Evolutionary conservation across 2,797 vertebrate genomes (phyloP), one percentile per base, ranked within the genome.

Genomic region (Paramormyrops hopkinsi): DNA sequence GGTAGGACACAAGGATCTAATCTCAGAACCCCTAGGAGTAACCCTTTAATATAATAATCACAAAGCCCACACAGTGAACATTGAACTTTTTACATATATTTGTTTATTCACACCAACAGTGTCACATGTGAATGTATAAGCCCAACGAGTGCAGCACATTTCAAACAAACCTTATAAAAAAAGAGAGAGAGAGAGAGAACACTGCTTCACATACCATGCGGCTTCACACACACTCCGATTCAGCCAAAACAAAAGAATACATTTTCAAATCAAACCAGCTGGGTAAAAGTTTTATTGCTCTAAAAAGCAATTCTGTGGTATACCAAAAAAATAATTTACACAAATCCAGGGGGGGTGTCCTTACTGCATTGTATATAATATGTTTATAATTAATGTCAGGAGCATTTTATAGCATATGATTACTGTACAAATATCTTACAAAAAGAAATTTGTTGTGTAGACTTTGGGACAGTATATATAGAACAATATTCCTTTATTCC

Each of bases 271-370:
- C 33, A 89, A 56, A 76, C 51, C 69, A 53, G 69, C 51, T 59
- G 25, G 48, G 48, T 62, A 54, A 41, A 41, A 9, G n/a, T 86
- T 69, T 73, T 53, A 82, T 86, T 86, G n/a, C 48, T 44, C 79
- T 84, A 82, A 62, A 50, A 46, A 65, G 79, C 53, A 48, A 84
- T 22, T 73, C 17, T 69, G 82, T 84, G 41, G 12, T 48, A 50
- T 41, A 69, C 82, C 83, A 85, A 69, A 86, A 85, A 65, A 89
- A 69, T 69, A 86, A 48, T 62, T 89, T 85, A 69, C 85, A 87
- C 17, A 19, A 48, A 22, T 86, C 25, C 2, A 25, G 46, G 7
- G 56, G 46, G 12, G 46, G 54, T 41, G 33, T 89, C 83, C 44
- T 44, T 41, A 17, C 17, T 14, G 19, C 83, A 76, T 29, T 19